phyloP scores from a whole-genome alignment of 2,797 vertebrate species.

The Selene dorsalis region DNA sequence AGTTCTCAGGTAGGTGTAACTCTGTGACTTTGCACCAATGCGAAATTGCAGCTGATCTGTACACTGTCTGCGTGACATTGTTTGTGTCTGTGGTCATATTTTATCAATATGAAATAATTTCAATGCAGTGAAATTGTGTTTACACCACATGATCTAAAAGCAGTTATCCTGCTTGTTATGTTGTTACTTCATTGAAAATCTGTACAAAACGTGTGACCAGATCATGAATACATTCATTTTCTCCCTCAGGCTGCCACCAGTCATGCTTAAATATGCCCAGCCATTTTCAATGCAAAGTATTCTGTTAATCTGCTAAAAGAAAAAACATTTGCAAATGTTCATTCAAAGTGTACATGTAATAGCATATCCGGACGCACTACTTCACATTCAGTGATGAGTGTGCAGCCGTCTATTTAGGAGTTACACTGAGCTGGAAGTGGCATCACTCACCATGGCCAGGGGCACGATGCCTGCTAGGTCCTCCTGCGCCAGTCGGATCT shows the following conservation, averaged over 20 bases:
- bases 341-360: conserved; percentile 25
- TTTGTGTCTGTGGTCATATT: not conserved
- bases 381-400: conserved; percentile 31
- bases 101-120: not conserved
- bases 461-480: conserved; percentile 93
- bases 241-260: conserved; percentile 13
- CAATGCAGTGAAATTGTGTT: not conserved
- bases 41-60: not conserved
- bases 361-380: not conserved
- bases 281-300: conserved; percentile 19
- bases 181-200: conserved; percentile 3
- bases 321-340: conserved; percentile 34
- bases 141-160: not conserved
- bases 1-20: not conserved
- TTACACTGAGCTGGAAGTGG: conserved; percentile 39
- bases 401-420: conserved; percentile 22
- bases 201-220: not conserved
- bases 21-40: not conserved
- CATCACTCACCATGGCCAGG: conserved; percentile 92
- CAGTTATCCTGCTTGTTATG: not conserved
- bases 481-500: conserved; percentile 92
- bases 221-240: conserved; percentile 22
- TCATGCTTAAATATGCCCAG: conserved; percentile 29
- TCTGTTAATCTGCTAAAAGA: conserved; percentile 19
- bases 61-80: not conserved